Conservation (phyloP, 2,888 invertebrate species). For the Temnothorax ravouxi region DNA sequence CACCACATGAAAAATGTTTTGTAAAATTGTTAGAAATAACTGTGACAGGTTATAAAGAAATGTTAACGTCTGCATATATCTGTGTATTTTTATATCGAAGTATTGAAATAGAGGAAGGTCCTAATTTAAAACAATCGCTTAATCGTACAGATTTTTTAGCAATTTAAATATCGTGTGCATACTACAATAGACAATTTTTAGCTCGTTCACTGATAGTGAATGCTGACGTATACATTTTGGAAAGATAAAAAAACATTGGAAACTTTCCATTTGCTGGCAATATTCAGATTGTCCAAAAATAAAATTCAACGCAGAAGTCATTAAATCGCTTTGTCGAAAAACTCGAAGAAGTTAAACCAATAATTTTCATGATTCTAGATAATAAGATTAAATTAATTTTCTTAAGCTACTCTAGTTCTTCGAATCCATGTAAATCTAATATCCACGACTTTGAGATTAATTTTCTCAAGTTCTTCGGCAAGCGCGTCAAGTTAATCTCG, state of each 20-base stretch:
- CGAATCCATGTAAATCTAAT: constrained; percentile 12
- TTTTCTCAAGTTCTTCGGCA: background rate
- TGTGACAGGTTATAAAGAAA: background rate
- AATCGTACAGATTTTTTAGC: background rate
- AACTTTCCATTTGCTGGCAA: background rate
- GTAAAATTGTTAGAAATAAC: background rate
- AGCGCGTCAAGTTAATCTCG: background rate
- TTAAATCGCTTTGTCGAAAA: background rate
- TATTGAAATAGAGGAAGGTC: background rate
- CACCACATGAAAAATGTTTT: background rate
- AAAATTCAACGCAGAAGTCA: background rate
- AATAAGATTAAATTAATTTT: background rate
- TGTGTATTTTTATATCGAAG: constrained; percentile 1
- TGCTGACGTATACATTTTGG: background rate
- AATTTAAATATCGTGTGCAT: background rate
- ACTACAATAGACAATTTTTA: background rate
- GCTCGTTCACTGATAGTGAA: background rate
- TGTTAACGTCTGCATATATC: background rate
- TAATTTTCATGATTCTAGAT: background rate
- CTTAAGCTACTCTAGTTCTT: background rate
- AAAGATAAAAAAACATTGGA: background rate
- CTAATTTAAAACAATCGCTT: background rate
- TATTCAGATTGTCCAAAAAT: background rate
- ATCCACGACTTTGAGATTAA: constrained; percentile 5
- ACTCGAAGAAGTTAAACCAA: background rate